phyloP scores from a whole-genome alignment of 2,797 vertebrate species.

The Percopsis omiscomaycus region DNA sequence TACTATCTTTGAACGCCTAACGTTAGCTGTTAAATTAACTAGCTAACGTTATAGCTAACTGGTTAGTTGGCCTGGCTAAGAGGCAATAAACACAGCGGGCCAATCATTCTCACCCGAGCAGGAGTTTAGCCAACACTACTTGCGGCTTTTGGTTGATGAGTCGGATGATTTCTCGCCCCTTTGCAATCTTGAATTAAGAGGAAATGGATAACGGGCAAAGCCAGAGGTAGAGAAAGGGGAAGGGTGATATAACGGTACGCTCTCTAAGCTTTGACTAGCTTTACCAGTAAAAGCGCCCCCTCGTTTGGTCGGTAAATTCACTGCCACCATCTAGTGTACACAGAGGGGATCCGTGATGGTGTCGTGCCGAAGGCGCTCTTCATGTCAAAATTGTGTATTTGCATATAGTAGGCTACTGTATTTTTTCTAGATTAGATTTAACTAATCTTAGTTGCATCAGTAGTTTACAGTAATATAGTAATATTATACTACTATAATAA shows the following conservation, averaged over 20 bases:
- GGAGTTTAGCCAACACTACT: constrained; percentile 47
- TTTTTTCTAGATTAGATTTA: too few species aligned
- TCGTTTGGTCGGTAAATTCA: neutral
- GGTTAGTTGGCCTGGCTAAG: constrained; percentile 23
- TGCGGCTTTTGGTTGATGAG: constrained; percentile 13
- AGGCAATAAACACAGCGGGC: constrained; percentile 53
- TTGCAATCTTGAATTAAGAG: neutral
- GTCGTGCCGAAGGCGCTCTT: too few species aligned
- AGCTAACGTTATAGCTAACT: neutral
- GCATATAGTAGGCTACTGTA: too few species aligned
- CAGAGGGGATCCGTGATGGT: neutral
- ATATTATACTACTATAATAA: too few species aligned
- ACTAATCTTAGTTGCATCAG: too few species aligned
- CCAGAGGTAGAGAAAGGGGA: neutral
- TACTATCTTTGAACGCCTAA: neutral
- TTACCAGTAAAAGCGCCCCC: neutral
- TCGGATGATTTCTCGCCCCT: neutral
- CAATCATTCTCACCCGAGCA: constrained; percentile 64
- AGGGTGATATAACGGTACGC: constrained; percentile 40
- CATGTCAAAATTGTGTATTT: too few species aligned
- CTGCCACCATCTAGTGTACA: constrained; percentile 4
- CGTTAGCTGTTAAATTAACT: neutral
- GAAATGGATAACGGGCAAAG: neutral
- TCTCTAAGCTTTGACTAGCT: constrained; percentile 42
- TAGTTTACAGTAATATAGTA: too few species aligned